phyloP scores from a whole-genome alignment of 2,113 vertebrate species.

The Picathartes gymnocephalus region DNA sequence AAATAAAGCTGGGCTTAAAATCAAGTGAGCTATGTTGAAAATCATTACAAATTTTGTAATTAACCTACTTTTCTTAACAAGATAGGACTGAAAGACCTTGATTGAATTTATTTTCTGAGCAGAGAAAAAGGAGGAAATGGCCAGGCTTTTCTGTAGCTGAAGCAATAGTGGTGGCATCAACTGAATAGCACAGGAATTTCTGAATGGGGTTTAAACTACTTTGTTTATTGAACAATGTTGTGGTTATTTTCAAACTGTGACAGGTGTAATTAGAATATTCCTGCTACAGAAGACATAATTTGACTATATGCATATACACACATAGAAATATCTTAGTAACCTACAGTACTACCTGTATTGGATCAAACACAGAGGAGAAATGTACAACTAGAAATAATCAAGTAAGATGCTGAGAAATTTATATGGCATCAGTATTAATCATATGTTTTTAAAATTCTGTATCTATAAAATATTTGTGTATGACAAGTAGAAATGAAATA shows the following conservation, averaged over 20 bases:
- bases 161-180: neutral
- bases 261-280: neutral
- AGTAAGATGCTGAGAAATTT: neutral
- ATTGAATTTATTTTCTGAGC: neutral
- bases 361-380: neutral
- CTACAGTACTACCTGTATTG: neutral
- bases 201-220: neutral
- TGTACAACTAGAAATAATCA: neutral
- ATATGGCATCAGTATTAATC: neutral
- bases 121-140: neutral
- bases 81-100: neutral
- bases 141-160: neutral
- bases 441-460: fast-evolving
- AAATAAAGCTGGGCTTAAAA: neutral
- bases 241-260: neutral
- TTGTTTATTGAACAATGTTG: neutral
- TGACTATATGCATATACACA: neutral
- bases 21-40: neutral
- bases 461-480: neutral
- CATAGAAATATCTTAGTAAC: neutral
- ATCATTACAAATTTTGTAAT: neutral
- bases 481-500: neutral
- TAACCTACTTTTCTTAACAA: neutral
- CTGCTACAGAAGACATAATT: neutral
- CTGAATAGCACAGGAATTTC: neutral